Percentiles rank a stretch among this genome's conserved stretches.
phyloP scores from a whole-genome alignment of 2,113 vertebrate species.

The Misgurnus mizolepis region DNA sequence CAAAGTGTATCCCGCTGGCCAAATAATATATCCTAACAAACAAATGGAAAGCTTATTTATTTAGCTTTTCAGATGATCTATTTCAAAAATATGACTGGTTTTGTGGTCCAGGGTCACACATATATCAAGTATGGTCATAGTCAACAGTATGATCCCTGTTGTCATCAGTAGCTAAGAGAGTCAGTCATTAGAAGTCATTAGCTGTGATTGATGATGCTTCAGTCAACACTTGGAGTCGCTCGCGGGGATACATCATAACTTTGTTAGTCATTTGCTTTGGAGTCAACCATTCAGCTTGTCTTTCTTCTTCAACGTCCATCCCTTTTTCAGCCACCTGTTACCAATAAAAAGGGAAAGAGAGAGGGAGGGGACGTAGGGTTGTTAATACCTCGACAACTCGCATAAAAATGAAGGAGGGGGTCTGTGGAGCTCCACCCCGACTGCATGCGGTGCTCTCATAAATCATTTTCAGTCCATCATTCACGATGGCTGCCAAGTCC shows the following conservation, averaged over 20 bases:
- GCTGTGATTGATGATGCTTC: constrained; percentile 39
- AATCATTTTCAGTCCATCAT: constrained; percentile 66
- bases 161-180: not conserved
- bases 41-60: too few relatives aligned
- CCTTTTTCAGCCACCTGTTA: constrained; percentile 62
- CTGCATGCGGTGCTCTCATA: constrained; percentile 61
- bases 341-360: constrained; percentile 40
- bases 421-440: constrained; percentile 49
- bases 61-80: too few relatives aligned
- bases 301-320: constrained; percentile 52
- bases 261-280: constrained; percentile 41
- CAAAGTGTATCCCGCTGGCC: too few relatives aligned
- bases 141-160: not conserved
- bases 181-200: constrained; percentile 46
- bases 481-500: constrained; percentile 48
- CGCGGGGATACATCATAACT: constrained; percentile 21
- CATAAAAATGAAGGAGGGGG: constrained; percentile 24
- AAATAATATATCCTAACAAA: too few relatives aligned
- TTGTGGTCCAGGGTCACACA: not conserved
- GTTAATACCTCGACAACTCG: constrained; percentile 51
- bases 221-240: not conserved
- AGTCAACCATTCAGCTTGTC: constrained; percentile 41
- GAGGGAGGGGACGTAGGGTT: constrained; percentile 27
- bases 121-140: not conserved
- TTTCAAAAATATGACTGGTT: too few relatives aligned